phyloP scores from a whole-genome alignment of 2,113 vertebrate genomes.

The Dasyornis broadbenti region DNA sequence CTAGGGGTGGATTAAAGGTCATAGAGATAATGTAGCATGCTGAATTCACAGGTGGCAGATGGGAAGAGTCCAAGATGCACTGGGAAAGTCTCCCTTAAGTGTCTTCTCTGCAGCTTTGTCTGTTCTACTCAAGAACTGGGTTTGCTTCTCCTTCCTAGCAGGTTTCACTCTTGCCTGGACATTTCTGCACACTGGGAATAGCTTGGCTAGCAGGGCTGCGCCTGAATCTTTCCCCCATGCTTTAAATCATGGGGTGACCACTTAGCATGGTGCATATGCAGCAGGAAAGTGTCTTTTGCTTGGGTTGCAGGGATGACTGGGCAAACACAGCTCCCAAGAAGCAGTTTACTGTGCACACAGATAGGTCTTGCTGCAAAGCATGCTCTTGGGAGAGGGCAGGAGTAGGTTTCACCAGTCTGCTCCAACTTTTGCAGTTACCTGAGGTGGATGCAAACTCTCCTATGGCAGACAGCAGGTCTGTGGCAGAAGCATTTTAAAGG shows the following conservation, averaged over 20 bases:
- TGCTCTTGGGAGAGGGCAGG: not conserved
- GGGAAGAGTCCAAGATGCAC: not conserved
- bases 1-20: conserved; percentile 36
- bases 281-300: not conserved
- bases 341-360: not conserved
- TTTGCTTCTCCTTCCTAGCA: not conserved
- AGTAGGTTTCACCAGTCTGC: not conserved
- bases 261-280: not conserved
- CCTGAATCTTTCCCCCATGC: not conserved
- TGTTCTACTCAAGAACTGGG: not conserved
- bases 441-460: not conserved
- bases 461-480: not conserved
- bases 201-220: not conserved
- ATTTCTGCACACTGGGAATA: not conserved
- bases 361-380: not conserved
- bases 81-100: not conserved
- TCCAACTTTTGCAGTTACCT: not conserved
- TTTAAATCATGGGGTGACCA: not conserved
- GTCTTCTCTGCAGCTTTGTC: not conserved
- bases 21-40: not conserved
- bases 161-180: not conserved
- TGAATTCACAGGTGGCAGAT: not conserved
- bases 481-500: not conserved
- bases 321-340: not conserved
- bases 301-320: not conserved